Evolutionary conservation across 1,140 invertebrate genomes (phyloP).

Genomic region (Heterodera schachtii): DNA sequence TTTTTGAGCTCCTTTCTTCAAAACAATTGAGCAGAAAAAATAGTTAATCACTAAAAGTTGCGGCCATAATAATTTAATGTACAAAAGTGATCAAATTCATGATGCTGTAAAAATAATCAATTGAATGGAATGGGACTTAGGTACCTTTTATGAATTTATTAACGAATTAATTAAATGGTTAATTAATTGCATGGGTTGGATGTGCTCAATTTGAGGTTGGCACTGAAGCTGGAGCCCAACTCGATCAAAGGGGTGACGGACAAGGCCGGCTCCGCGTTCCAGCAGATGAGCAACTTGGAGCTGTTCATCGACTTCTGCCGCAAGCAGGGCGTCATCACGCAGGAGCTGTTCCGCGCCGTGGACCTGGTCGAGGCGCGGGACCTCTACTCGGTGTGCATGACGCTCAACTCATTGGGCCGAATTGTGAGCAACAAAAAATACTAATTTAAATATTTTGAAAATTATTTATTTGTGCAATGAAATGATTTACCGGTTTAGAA

Average conservation of each 20-base stretch:
- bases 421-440: constrained; percentile 74
- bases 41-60: too few species aligned
- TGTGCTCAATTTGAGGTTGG: constrained; percentile 86
- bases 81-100: too few species aligned
- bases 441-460: neutral
- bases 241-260: constrained; percentile 82
- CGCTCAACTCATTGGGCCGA: constrained; percentile 87
- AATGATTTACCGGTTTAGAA: too few species aligned
- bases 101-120: too few species aligned
- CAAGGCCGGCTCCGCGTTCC: constrained; percentile 82
- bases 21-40: too few species aligned
- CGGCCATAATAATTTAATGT: too few species aligned
- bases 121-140: constrained; percentile 79
- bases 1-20: too few species aligned
- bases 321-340: constrained; percentile 83
- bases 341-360: constrained; percentile 84
- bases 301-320: constrained; percentile 81
- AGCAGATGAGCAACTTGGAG: constrained; percentile 35
- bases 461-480: neutral
- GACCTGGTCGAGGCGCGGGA: constrained; percentile 80
- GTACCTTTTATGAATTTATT: too few species aligned
- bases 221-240: constrained; percentile 83
- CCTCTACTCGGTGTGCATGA: constrained; percentile 89
- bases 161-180: too few species aligned
- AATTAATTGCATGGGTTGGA: too few species aligned